These are phyloP conservation scores for Acanthosepion lycidas DNA, from an alignment of 2,888 invertebrate species.

Conservation along the genomic window DNA sequence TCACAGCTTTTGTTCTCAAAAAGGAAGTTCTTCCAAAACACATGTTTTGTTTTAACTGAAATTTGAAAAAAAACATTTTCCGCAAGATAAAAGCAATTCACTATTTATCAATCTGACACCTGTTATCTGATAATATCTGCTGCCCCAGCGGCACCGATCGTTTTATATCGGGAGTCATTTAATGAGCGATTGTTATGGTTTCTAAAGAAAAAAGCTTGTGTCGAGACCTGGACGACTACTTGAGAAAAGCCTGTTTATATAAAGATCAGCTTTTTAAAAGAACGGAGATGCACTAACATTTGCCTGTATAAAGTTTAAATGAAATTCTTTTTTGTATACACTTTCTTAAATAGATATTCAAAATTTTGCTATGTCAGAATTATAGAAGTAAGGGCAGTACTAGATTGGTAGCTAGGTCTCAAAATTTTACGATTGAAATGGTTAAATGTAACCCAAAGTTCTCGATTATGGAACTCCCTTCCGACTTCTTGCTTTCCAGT, in stretches of 20 bases:
- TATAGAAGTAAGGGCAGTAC: too few relatives aligned
- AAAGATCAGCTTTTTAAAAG: neutral
- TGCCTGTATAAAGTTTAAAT: neutral
- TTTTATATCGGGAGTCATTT: neutral
- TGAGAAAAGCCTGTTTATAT: neutral
- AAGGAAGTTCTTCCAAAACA: neutral
- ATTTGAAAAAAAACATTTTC: neutral
- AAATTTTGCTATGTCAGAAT: too few relatives aligned
- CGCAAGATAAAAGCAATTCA: neutral
- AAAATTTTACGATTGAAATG: too few relatives aligned
- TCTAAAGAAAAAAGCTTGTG: neutral
- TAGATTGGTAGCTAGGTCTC: too few relatives aligned
- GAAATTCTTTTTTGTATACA: too few relatives aligned
- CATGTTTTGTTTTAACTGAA: neutral
- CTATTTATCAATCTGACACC: neutral
- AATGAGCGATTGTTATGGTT: neutral
- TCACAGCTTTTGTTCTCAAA: neutral
- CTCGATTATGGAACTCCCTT: too few relatives aligned
- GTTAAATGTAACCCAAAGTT: too few relatives aligned
- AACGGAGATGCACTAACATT: neutral
- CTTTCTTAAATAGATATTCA: too few relatives aligned
- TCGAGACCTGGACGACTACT: neutral
- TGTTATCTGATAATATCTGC: neutral
- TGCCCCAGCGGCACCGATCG: neutral
- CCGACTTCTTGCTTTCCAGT: too few relatives aligned